phyloP scores from a whole-genome alignment of 2,113 vertebrate genomes.

The Glareola pratincola region DNA sequence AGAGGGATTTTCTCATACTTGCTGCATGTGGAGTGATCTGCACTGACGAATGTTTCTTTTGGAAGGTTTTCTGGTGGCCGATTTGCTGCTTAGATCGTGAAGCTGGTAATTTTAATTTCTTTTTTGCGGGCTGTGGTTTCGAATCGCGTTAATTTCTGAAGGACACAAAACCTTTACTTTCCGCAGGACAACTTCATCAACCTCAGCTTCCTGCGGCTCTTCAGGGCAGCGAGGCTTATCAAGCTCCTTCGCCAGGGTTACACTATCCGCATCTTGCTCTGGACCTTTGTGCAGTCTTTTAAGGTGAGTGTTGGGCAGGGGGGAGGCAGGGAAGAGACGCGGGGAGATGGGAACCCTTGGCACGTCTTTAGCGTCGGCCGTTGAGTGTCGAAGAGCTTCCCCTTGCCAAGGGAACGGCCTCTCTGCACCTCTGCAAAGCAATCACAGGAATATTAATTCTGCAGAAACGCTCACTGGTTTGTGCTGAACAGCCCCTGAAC shows the following conservation, averaged over 20 bases:
- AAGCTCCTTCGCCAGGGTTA: slow-evolving; percentile 95
- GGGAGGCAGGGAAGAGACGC: fast-evolving
- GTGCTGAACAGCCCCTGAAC: not conserved
- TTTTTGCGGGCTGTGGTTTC: slow-evolving; percentile 66
- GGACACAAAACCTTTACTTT: slow-evolving; percentile 55
- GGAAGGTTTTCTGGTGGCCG: slow-evolving; percentile 71
- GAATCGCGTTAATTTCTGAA: slow-evolving; percentile 13
- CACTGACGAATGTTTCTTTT: slow-evolving; percentile 66
- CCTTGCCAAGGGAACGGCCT: not conserved
- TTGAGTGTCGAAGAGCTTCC: not conserved
- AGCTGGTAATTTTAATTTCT: slow-evolving; percentile 67
- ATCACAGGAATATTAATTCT: not conserved
- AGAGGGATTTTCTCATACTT: slow-evolving; percentile 61
- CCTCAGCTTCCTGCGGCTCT: slow-evolving; percentile 93
- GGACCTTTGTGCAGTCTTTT: slow-evolving; percentile 97
- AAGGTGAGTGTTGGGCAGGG: slow-evolving; percentile 77
- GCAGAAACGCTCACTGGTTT: not conserved
- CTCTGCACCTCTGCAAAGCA: not conserved
- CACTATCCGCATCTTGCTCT: slow-evolving; percentile 96
- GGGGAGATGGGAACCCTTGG: not conserved
- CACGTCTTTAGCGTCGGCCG: fast-evolving
- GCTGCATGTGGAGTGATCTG: slow-evolving; percentile 71
- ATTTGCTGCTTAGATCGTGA: slow-evolving; percentile 71
- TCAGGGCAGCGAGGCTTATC: slow-evolving; percentile 92
- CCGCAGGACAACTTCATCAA: slow-evolving; percentile 92